Conservation (phyloP, 2,113 vertebrate genomes). For the Balaenoptera acutorostrata region DNA sequence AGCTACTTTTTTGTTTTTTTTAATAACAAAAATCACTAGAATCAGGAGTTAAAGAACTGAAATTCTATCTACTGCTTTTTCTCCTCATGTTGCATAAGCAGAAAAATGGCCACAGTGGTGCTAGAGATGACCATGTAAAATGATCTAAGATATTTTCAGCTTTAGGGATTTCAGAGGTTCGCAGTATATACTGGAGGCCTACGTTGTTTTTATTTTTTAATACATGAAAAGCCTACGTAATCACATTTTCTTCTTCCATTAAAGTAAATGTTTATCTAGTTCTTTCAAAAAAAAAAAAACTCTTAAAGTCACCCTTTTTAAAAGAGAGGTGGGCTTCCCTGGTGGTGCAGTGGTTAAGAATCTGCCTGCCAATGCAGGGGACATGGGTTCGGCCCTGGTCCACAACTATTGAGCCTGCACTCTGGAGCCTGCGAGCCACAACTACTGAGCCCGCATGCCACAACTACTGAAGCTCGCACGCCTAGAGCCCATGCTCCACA, state of each 20-base stretch:
- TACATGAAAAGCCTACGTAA: not conserved
- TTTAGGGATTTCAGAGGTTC: not conserved
- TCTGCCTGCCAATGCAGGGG: too few relatives aligned
- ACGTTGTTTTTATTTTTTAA: not conserved
- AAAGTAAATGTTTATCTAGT: not conserved
- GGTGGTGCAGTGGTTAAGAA: too few relatives aligned
- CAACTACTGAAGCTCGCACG: too few relatives aligned
- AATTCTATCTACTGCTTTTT: not conserved
- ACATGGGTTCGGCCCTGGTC: too few relatives aligned
- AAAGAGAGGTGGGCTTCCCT: too few relatives aligned
- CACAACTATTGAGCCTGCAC: too few relatives aligned
- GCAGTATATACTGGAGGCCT: not conserved
- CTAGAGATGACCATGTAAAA: not conserved
- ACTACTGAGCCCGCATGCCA: too few relatives aligned
- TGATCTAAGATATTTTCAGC: slow-evolving; percentile 14
- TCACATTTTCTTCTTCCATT: slow-evolving; percentile 2
- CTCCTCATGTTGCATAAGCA: slow-evolving; percentile 1
- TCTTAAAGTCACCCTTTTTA: not conserved
- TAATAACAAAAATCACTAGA: not conserved
- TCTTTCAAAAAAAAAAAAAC: not conserved
- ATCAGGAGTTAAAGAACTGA: not conserved
- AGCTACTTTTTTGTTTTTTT: not conserved
- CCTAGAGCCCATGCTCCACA: too few relatives aligned
- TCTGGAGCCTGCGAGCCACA: too few relatives aligned
- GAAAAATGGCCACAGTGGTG: not conserved